Base-by-base conservation (phyloP, 2,888 invertebrate genomes). In the Polyommatus iphigenia region DNA sequence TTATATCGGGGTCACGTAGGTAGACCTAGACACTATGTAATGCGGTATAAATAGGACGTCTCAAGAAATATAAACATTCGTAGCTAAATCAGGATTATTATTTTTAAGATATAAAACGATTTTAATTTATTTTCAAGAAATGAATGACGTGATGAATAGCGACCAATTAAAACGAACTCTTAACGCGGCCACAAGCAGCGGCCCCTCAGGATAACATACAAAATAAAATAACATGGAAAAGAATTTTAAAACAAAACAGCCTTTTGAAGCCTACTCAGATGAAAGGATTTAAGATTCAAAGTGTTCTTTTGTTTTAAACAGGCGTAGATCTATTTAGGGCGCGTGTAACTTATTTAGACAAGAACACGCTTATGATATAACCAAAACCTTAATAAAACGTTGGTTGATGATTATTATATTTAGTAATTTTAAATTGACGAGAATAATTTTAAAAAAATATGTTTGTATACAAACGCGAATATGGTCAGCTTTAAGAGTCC, bases 21-120 rank as follows among this genome's bases (percentile, higher is more conserved):
- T 18, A 29, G 32, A 32, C 24, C 24, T 24, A 62, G 24, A 62
- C 4, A 67, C 15, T 18, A 15, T 0, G 6, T 62, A 15, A 13
- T 3, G 24, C 62, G 62, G 7, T 7, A 3, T 15, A 18, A 67
- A 67, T 32, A 62, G 24, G 13, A 54, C 3, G 2, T 20, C 59
- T n/a, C n/a, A n/a, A 59, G 7, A 59, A n/a, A 62, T 20, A 24
- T n/a, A 24, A 24, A 24, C 62, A 13, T 67, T 29, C 32, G 29
- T 67, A 15, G 29, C 29, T 67, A 67, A 67, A 67, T 67, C 29
- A 15, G 67, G 13, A 67, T 32, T 67, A 67, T 32, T 67, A 67
- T 32, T 67, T 62, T 32, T 89, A 90, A 88, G 86, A 29, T 32
- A n/a, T 4, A 67, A 29, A 67, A 67, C 29, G 67, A 67, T 67